Base-by-base conservation (phyloP, 1,140 invertebrate genomes). In the Halictus rubicundus region DNA sequence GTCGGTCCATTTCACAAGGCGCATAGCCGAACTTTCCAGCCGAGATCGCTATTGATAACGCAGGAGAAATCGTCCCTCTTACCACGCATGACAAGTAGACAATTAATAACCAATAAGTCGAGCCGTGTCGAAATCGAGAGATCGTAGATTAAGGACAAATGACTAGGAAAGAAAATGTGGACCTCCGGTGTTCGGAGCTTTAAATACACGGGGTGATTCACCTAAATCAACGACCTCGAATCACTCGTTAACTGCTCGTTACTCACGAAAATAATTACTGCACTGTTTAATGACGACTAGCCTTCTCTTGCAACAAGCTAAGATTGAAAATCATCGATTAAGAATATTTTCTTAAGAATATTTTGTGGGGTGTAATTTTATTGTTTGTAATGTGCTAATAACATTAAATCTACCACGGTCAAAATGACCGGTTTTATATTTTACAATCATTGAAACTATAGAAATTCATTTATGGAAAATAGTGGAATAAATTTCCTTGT, bases 21-120 rank as follows among this genome's bases (percentile, higher is more conserved):
- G 69, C 63, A 73, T 69, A 60, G 66, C 83, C 79, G 39, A 85
- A 82, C 84, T 85, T 85, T 85, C 79, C 52, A 81, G 78, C 23
- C 49, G 84, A 85, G 84, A 85, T 85, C 83, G 65, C 52, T 61
- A 81, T 76, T 82, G 83, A 85, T 85, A 85, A 85, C 73, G 68
- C 71, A 25, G 52, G 84, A 85, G 84, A 85, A 85, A 85, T 84
- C 80, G 80, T 81, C 52, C 59, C 42, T 84, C 52, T 85, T 68
- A 42, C 79, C 60, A 78, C 73, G 72, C 39, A 76, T 21, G 70
- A 80, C 77, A 77, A 61, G 63, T 72, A 71, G 75, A 75, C 79
- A 82, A 85, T 85, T 85, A 85, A 85, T 78, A 85, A 78, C 68
- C 83, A 71, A 85, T 85, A 81, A 78, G 68, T 39, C 69, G 42